Conservation (phyloP, 2,797 vertebrate species). For the Syngnathus rostellatus region DNA sequence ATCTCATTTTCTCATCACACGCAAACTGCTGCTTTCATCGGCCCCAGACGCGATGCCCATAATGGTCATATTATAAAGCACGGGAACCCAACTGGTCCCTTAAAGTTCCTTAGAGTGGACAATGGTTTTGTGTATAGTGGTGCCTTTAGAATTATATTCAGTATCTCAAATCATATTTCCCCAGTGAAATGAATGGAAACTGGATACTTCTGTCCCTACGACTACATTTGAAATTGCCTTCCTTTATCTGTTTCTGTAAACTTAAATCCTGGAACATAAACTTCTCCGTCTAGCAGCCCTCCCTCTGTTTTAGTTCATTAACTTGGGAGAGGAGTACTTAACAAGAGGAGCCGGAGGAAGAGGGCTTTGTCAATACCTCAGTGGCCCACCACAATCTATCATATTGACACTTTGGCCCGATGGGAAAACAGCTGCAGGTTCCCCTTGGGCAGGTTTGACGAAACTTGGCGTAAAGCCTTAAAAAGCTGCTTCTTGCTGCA, state of each 20-base stretch:
- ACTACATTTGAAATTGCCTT: not conserved
- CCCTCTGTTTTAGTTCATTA: constrained; percentile 66
- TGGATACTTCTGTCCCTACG: constrained; percentile 20
- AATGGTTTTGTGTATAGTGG: not conserved
- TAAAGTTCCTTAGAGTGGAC: not conserved
- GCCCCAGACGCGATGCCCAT: constrained; percentile 13
- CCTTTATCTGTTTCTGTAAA: not conserved
- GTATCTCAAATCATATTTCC: not conserved
- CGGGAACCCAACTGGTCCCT: not conserved
- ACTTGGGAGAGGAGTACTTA: constrained; percentile 68
- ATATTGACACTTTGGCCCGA: constrained; percentile 63
- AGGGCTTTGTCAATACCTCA: constrained; percentile 58
- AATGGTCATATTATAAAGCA: not conserved
- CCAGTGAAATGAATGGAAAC: not conserved
- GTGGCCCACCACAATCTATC: constrained; percentile 62
- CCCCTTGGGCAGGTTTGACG: constrained; percentile 10
- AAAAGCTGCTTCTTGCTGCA: constrained; percentile 45
- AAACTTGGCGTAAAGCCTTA: constrained; percentile 39
- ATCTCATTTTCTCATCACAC: constrained; percentile 69
- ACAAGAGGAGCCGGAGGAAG: constrained; percentile 51
- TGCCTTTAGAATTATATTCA: not conserved
- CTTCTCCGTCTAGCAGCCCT: constrained; percentile 33
- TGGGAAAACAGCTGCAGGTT: constrained; percentile 52
- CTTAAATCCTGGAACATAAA: constrained; percentile 29
- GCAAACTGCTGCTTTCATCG: constrained; percentile 64